Evolutionary conservation across 2,113 vertebrate genomes (phyloP), one percentile per base, ranked within the genome.

Genomic region (Panurus biarmicus): DNA sequence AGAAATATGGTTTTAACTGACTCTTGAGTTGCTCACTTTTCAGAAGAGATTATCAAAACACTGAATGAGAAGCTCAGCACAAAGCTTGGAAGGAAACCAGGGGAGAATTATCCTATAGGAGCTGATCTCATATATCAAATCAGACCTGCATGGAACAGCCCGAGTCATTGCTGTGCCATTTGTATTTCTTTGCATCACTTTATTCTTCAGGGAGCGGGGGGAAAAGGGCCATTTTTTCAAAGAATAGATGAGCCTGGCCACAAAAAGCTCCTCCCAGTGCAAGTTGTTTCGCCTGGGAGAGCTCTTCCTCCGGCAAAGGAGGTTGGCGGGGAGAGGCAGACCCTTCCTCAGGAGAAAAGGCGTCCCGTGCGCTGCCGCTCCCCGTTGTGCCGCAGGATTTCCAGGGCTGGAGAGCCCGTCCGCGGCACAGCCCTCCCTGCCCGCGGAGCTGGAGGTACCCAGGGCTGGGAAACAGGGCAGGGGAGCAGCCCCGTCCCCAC

Each of bases 21-120:
- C 57, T 88, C 74, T 58, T 4, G 1, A 93, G 72, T 67, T 50
- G 3, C 72, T 90, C 21, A 11, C n/a, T 92, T 94, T 95, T 94
- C 94, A 94, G 65, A 91, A 82, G 77, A 70, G 33, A 87, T 94
- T 96, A 87, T 94, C 87, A 95, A 92, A 87, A 90, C 54, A 65
- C 45, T 4, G 15, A 14, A 53, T 22, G 28, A 87, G 80, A 48
- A 67, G 54, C 72, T 93, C 44, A 12, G 90, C n/a, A 33, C 72
- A 87, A 66, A 73, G 65, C 83, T 93, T 14, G 4, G 71, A 89
- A 83, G 76, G 85, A 94, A 85, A 90, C 48, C 38, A 44, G 57
- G 25, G 29, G n/a, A 53, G 77, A 81, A 81, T 78, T 94, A 44
- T 80, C 14, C 25, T 28, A 9, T 18, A 93, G 89, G 76, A 83